These are phyloP conservation scores for Enteromius trimaculatus DNA, from an alignment of 2,797 vertebrate genomes.

Conservation along the genomic window DNA sequence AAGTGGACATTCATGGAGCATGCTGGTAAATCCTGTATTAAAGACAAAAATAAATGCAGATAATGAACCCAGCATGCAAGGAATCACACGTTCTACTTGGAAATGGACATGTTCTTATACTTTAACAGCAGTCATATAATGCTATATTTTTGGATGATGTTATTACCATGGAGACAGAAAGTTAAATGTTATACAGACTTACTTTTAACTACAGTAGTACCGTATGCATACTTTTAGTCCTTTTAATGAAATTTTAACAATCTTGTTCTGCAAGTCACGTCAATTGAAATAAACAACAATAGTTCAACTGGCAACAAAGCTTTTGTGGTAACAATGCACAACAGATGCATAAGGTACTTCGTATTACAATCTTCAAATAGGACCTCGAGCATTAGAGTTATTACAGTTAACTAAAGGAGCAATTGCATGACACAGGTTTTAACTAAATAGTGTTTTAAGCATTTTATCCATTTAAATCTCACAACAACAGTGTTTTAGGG, in stretches of 20 bases:
- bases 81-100: conserved; percentile 4
- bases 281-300: not conserved
- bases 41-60: conserved; percentile 36
- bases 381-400: not conserved
- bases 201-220: not conserved
- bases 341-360: not conserved
- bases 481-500: not conserved
- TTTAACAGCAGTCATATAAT: not conserved
- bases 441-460: not conserved
- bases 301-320: not conserved
- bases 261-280: too few relatives aligned
- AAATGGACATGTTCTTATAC: not conserved
- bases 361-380: not conserved
- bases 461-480: not conserved
- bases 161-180: conserved; percentile 2
- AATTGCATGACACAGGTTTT: not conserved
- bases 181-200: not conserved
- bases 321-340: not conserved
- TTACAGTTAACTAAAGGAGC: not conserved
- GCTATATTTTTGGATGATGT: not conserved
- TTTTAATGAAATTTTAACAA: too few relatives aligned
- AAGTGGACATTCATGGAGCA: conserved; percentile 36
- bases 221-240: not conserved
- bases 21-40: conserved; percentile 33
- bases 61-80: conserved; percentile 31